Evolutionary conservation across 2,888 invertebrate species (phyloP), one percentile per base, ranked within the genome.

Genomic region (Chrysotoxum bicinctum): DNA sequence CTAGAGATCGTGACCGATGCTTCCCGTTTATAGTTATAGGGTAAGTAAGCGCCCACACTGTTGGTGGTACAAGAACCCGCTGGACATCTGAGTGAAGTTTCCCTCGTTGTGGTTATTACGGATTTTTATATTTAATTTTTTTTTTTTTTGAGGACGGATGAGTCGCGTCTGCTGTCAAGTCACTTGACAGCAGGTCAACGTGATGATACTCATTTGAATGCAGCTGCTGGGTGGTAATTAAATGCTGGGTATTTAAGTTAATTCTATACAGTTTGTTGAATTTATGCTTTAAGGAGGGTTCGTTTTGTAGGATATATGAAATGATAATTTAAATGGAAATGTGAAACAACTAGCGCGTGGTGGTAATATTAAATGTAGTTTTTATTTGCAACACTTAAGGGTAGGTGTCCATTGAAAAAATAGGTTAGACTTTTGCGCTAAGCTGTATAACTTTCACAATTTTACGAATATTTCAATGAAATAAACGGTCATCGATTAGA

Each of bases 1-100:
- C 76, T 58, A 77, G 80, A 81, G 76, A 85, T 85, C 85, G 85
- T 85, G 81, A 85, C 85, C 80, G 81, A 81, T 76, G 76, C 80
- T 85, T 76, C 79, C 80, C 80, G 84, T 70, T 84, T 50, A 50
- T 50, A 64, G 56, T 54, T 48, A 66, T 32, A 52, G 68, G 52
- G 54, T 64, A 81, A 85, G 54, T 64, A 81, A 85, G 85, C 85
- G 85, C 66, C 50, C 35, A 50, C 66, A 50, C 81, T 81, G 85
- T 76, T 81, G 85, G 85, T 85, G 85, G 85, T 77, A 81, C 76
- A 43, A 62, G 12, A 16, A 43, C 9, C 48, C 72, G 32, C 43
- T 80, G 80, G 81, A 81, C 76, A 73, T 85, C 81, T 85, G 85
- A 85, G 68, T 81, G 85, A 81, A 81, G 77, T 85, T 85, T 85